These are phyloP conservation scores for Collichthys lucidus DNA, from an alignment of 2,113 vertebrate species.

Conservation along the genomic window DNA sequence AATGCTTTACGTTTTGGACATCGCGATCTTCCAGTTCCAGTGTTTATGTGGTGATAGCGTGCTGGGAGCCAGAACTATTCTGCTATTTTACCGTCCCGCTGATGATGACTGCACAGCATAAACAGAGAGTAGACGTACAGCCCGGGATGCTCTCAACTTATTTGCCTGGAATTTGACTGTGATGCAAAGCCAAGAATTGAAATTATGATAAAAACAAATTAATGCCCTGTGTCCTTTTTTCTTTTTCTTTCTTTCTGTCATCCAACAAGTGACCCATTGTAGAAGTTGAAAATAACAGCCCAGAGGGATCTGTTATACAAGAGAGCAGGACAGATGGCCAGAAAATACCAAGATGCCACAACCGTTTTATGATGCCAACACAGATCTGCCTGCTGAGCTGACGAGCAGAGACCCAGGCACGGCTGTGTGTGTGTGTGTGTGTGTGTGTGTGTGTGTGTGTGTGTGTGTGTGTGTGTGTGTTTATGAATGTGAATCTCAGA, in stretches of 20 bases:
- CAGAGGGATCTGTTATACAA: conserved; percentile 54
- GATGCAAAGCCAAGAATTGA: conserved; percentile 11
- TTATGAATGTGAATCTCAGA: conserved; percentile 3
- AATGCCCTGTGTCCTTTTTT: background rate
- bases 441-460: conserved; percentile 3
- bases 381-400: conserved; percentile 28
- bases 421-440: conserved; percentile 7
- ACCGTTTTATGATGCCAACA: conserved; percentile 52
- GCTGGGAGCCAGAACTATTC: conserved; percentile 14
- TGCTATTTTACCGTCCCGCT: background rate
- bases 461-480: conserved; percentile 13
- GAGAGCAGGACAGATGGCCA: conserved; percentile 49
- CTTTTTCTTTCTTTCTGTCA: too few relatives aligned
- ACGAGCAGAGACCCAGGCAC: conserved; percentile 23
- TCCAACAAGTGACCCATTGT: conserved; percentile 44
- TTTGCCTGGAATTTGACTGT: conserved; percentile 12
- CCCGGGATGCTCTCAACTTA: background rate
- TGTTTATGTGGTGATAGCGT: conserved; percentile 14
- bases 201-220: conserved; percentile 11
- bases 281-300: conserved; percentile 28
- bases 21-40: conserved; percentile 18
- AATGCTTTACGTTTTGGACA: conserved; percentile 19
- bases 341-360: conserved; percentile 72
- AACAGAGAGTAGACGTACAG: background rate
- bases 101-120: background rate